Base-by-base conservation (phyloP, 2,888 invertebrate genomes). In the Petrolisthes cinctipes region DNA sequence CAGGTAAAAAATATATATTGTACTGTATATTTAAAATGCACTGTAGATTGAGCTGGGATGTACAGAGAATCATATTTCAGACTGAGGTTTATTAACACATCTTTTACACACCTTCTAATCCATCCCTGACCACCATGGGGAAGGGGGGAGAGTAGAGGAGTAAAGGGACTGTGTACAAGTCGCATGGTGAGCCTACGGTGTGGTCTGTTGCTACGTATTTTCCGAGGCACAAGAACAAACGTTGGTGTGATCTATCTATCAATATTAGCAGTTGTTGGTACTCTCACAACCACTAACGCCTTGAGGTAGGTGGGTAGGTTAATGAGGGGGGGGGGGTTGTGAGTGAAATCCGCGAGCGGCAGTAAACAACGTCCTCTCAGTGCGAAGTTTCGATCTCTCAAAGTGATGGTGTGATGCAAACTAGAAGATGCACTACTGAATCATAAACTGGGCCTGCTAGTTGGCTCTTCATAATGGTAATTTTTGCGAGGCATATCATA, bases 131-230 rank as follows among this genome's bases (percentile, higher is more conserved):
- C 37, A 37, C 37, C 37, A 37, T 1, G 37, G 37, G 37, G 37
- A 37, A 37, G 37, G 37, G 37, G 37, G 37, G 37, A 37, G 37
- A 37, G 37, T 37, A 37, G 37, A 37, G 37, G 37, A 37, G 37
- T 37, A 37, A 37, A 37, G 37, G 37, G 37, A 37, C 37, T 37
- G 37, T 37, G 37, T 37, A 37, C 37, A 37, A 37, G 37, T 37
- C 37, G 37, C 37, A 37, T 37, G 37, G 75, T 23, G 78, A 71
- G 23, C 68, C 86, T 86, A 86, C 83, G 83, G 86, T 80, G 86
- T 82, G 83, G 86, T 84, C 83, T 87, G 87, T 66, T 83, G 84
- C 87, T 87, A 87, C 80, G 73, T 11, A 78, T 75, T 23, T 75
- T 57, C 14, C 17, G 66, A 73, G 54, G 4, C n/a, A 11, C 80